Conservation (phyloP, 2,113 vertebrate genomes). For the Heptranchias perlo region DNA sequence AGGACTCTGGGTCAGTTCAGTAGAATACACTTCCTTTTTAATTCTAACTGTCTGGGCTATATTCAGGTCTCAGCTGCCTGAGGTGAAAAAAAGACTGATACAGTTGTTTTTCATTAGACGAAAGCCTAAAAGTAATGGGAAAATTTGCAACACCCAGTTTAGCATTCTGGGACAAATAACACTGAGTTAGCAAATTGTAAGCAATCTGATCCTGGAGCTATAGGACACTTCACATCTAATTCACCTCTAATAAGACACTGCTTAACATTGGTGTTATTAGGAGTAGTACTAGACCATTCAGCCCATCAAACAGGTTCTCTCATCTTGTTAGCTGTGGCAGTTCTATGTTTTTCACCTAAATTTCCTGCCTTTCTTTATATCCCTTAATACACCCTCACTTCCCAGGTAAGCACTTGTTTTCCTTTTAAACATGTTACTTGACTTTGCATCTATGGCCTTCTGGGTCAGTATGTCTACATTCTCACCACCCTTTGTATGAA, state of each 20-base stretch:
- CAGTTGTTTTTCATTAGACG: background rate
- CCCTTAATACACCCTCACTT: background rate
- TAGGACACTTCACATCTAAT: background rate
- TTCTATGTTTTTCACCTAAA: background rate
- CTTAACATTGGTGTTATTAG: background rate
- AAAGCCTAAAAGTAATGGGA: background rate
- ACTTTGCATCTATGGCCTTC: background rate
- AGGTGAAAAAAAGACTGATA: background rate
- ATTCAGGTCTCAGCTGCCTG: background rate
- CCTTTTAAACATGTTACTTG: background rate
- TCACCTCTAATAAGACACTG: background rate
- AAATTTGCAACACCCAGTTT: background rate
- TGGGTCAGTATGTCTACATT: accelerated
- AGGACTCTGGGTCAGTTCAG: background rate
- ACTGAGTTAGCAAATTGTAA: background rate
- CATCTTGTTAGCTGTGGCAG: background rate
- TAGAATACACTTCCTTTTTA: background rate
- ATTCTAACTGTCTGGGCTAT: background rate
- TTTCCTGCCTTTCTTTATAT: background rate
- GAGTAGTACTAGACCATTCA: background rate
- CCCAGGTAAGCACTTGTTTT: background rate
- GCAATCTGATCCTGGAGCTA: background rate
- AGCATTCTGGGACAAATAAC: background rate
- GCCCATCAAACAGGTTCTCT: background rate
- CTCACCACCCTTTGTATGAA: background rate